Evolutionary conservation across 2,113 vertebrate genomes (phyloP).

Genomic region (Thamnophis sirtalis): DNA sequence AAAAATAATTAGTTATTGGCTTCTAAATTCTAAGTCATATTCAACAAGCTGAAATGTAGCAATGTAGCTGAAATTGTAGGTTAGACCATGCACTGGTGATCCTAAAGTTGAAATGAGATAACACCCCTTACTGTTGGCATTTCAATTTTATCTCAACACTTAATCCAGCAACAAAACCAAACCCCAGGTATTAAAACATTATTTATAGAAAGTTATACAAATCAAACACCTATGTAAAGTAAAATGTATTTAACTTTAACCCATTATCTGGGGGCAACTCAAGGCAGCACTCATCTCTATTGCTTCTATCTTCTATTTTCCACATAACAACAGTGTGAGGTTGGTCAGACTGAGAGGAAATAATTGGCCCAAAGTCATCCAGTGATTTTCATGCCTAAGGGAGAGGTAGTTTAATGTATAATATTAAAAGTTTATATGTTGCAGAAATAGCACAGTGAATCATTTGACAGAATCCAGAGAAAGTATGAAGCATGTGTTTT

Average conservation of each 20-base stretch:
- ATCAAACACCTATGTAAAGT: background rate
- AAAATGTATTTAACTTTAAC: background rate
- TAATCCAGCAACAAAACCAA: background rate
- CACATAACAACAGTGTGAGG: background rate
- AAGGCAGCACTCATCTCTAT: background rate
- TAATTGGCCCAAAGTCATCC: background rate
- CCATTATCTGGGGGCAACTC: background rate
- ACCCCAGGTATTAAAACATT: background rate
- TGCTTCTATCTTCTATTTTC: background rate
- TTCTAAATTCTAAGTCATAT: background rate
- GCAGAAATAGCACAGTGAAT: background rate
- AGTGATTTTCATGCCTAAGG: background rate
- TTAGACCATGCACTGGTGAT: background rate
- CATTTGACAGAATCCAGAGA: background rate
- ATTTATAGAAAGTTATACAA: background rate
- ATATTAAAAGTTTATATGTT: background rate
- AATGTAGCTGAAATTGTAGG: background rate
- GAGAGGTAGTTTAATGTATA: background rate
- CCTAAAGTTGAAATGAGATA: background rate
- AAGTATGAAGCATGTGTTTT: background rate
- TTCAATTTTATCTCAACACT: background rate
- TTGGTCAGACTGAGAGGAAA: background rate
- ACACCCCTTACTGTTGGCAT: background rate
- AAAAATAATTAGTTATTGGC: background rate
- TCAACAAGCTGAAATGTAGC: background rate